phyloP scores from a whole-genome alignment of 1,140 invertebrate species.

The Hetaerina americana region DNA sequence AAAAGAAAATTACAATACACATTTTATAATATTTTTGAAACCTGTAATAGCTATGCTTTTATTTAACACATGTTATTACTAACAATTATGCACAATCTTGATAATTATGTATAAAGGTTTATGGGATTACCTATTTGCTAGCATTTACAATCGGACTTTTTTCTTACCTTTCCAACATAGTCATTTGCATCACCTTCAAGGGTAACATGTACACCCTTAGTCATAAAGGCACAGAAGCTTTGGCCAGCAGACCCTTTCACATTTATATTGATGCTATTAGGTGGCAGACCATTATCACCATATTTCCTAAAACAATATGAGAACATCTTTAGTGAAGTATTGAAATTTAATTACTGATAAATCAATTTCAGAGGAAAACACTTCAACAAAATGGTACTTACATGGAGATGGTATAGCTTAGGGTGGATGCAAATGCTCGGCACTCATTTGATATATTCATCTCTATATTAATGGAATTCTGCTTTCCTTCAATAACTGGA shows the following conservation, averaged over 20 bases:
- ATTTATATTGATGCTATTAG: slow-evolving; percentile 58
- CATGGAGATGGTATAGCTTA: slow-evolving; percentile 91
- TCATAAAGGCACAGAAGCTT: slow-evolving; percentile 97
- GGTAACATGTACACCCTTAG: slow-evolving; percentile 75
- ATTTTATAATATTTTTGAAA: no score
- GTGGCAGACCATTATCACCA: slow-evolving; percentile 76
- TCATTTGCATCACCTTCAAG: slow-evolving; percentile 97
- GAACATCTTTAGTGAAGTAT: slow-evolving; percentile 4
- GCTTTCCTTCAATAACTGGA: slow-evolving; percentile 58
- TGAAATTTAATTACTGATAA: no score
- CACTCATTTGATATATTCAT: slow-evolving; percentile 85
- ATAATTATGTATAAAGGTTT: no score
- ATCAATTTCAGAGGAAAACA: no score
- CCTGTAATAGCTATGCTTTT: no score
- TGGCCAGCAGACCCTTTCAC: slow-evolving; percentile 95
- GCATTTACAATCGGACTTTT: no score
- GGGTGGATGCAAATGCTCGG: slow-evolving; percentile 80
- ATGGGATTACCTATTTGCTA: no score
- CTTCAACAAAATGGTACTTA: no score
- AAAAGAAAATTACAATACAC: no score
- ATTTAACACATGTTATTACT: no score
- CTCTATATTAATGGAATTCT: slow-evolving; percentile 53
- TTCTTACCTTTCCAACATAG: slow-evolving; percentile 75
- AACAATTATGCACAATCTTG: no score
- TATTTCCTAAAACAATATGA: slow-evolving; percentile 51